phyloP scores from a whole-genome alignment of 1,140 invertebrate genomes.

The Muscidifurax raptorellus region DNA sequence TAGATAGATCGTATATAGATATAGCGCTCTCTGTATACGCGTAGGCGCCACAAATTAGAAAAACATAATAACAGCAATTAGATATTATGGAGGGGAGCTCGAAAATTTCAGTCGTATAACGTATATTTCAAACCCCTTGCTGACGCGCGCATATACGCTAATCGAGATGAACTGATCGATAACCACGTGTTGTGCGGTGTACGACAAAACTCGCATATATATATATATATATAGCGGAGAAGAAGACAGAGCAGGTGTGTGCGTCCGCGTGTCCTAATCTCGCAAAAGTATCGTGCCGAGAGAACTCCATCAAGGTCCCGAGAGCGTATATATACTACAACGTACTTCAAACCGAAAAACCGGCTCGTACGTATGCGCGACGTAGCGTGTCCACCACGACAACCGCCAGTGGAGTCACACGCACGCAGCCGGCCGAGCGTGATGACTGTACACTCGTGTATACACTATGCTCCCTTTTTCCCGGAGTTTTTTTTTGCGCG shows the following conservation, averaged over 20 bases:
- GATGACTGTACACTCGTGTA: not conserved
- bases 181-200: not conserved
- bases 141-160: not conserved
- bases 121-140: not conserved
- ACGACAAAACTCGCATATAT: not conserved
- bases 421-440: not conserved
- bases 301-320: not conserved
- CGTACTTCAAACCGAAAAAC: constrained; percentile 5
- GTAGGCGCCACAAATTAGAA: too few relatives aligned
- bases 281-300: not conserved
- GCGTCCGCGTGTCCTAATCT: constrained; percentile 12
- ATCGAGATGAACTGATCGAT: not conserved
- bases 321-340: not conserved
- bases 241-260: constrained; percentile 2
- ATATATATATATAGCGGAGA: not conserved
- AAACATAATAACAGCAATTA: too few relatives aligned
- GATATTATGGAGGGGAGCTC: too few relatives aligned
- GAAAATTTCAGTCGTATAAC: not conserved
- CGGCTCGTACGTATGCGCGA: constrained; percentile 12
- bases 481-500: not conserved
- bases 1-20: too few relatives aligned
- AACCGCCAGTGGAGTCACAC: not conserved
- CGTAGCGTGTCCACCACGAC: not conserved
- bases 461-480: constrained; percentile 7
- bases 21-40: too few relatives aligned